phyloP scores from a whole-genome alignment of 1,140 invertebrate species.

The Sarcophaga peregrina region DNA sequence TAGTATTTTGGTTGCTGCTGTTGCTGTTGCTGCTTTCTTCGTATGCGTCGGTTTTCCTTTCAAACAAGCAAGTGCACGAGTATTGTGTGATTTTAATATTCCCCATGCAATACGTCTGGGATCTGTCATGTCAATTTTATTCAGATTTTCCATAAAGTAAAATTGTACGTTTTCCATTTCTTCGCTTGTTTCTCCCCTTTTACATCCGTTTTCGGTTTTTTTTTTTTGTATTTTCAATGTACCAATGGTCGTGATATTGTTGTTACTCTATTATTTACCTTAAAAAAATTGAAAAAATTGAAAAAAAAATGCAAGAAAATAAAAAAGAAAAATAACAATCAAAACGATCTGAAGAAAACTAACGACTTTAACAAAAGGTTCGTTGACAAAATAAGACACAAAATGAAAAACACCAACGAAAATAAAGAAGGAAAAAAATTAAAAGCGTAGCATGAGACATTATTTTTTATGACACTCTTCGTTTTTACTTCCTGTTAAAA shows the following conservation, averaged over 20 bases:
- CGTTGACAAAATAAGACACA: constrained; percentile 8
- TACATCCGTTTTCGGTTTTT: too few species aligned
- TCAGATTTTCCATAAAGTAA: constrained; percentile 32
- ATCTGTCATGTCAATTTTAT: constrained; percentile 39
- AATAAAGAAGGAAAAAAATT: too few species aligned
- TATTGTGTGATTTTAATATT: constrained; percentile 32
- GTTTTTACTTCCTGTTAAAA: neutral
- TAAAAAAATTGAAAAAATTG: too few species aligned
- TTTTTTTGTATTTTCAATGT: neutral
- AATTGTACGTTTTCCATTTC: neutral
- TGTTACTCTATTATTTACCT: constrained; percentile 20
- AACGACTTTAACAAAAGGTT: neutral
- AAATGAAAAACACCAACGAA: too few species aligned
- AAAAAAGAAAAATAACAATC: neutral
- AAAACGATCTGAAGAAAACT: constrained; percentile 4
- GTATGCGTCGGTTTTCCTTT: constrained; percentile 32
- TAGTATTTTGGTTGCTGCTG: neutral
- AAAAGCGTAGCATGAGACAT: too few species aligned
- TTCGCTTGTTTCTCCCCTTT: too few species aligned
- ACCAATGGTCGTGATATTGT: constrained; percentile 31
- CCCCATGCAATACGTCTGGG: constrained; percentile 41
- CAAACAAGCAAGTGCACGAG: neutral
- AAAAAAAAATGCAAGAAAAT: too few species aligned
- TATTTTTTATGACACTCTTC: neutral
- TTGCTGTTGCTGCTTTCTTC: neutral